A percentile compares a stretch with the other conserved stretches of the same genome.
phyloP scores from a whole-genome alignment of 2,888 invertebrate species.

The Microdon myrmicae region DNA sequence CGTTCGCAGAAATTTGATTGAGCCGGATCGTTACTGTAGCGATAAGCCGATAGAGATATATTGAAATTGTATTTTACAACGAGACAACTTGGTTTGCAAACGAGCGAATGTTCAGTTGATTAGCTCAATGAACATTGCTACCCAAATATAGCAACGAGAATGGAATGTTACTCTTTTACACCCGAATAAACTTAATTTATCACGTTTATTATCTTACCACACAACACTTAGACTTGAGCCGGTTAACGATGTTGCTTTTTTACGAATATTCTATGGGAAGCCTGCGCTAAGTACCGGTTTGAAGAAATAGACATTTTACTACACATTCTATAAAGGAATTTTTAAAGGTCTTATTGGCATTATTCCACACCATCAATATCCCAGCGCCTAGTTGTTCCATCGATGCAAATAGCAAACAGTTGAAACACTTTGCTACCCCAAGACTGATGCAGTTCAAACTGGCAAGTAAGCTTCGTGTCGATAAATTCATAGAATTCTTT shows the following conservation, averaged over 20 bases:
- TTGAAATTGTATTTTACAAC: too few species aligned
- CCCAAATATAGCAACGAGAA: too few species aligned
- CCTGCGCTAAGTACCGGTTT: neutral
- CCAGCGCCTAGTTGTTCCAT: constrained; percentile 59
- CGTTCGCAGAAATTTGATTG: too few species aligned
- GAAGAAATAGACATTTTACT: neutral
- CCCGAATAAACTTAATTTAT: neutral
- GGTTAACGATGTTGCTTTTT: neutral
- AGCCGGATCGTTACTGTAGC: too few species aligned
- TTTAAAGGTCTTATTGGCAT: too few species aligned
- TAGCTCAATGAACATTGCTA: too few species aligned
- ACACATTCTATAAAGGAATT: neutral
- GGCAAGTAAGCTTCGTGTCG: constrained; percentile 24
- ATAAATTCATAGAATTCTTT: constrained; percentile 59
- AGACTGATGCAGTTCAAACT: constrained; percentile 54
- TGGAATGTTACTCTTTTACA: neutral
- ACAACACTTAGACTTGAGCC: neutral
- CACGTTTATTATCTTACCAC: neutral
- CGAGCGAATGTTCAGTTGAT: too few species aligned
- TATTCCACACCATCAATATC: too few species aligned
- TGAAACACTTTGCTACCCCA: constrained; percentile 55
- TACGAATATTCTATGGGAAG: neutral
- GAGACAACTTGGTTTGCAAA: too few species aligned
- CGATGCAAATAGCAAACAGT: constrained; percentile 59
- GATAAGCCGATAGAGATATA: too few species aligned